Evolutionary conservation across 2,113 vertebrate genomes (phyloP).

Genomic region (Bambusicola thoracicus): DNA sequence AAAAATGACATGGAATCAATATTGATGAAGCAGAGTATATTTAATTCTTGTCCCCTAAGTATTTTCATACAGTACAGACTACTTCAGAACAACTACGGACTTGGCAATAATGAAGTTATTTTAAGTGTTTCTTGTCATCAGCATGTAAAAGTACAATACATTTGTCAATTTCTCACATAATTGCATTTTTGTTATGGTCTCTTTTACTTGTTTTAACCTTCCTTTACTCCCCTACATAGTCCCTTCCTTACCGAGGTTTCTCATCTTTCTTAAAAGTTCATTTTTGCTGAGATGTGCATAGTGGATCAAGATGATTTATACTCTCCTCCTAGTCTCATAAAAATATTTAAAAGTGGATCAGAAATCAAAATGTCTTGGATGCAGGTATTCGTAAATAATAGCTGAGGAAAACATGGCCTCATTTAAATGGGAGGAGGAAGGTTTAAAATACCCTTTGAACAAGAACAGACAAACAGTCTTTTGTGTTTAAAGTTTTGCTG

Average conservation of each 20-base stretch:
- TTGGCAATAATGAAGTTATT: neutral
- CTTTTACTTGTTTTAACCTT: neutral
- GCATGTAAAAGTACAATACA: neutral
- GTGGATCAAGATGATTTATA: neutral
- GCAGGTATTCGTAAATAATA: neutral
- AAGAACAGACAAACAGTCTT: accelerated
- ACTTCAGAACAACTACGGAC: neutral
- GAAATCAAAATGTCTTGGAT: neutral
- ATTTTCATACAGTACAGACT: neutral
- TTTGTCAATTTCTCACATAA: neutral
- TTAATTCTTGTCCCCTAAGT: neutral
- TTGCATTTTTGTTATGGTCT: neutral
- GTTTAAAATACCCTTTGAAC: neutral
- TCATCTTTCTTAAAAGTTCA: neutral
- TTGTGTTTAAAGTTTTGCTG: neutral
- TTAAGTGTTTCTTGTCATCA: neutral
- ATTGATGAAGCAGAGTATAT: neutral
- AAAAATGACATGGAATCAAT: neutral
- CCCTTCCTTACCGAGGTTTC: neutral
- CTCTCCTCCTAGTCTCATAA: neutral
- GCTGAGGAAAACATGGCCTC: neutral
- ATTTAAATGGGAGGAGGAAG: neutral
- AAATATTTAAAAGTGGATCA: neutral
- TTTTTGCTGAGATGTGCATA: neutral
- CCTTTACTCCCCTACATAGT: neutral